Percentiles rank a stretch among this genome's conserved stretches.
These are phyloP conservation scores for Anhinga rufa DNA, from an alignment of 2,113 vertebrate genomes.

Conservation along the genomic window DNA sequence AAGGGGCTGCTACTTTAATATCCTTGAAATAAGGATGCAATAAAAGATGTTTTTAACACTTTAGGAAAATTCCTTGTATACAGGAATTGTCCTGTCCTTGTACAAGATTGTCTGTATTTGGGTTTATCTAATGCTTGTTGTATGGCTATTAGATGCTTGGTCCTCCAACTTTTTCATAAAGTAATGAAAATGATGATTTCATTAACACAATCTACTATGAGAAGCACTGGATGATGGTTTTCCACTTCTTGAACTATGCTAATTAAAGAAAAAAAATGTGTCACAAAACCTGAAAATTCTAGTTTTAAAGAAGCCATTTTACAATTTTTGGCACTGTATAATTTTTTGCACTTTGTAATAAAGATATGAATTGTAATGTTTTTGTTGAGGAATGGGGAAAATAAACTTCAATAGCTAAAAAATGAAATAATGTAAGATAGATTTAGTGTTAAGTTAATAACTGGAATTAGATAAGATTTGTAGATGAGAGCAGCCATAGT, in stretches of 20 bases:
- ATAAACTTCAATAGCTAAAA: conserved; percentile 13
- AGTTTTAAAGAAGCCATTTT: neutral
- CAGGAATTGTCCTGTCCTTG: neutral
- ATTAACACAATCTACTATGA: neutral
- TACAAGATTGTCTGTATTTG: neutral
- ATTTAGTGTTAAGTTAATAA: conserved; percentile 31
- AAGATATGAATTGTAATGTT: conserved; percentile 39
- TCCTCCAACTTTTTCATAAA: neutral
- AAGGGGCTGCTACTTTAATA: neutral
- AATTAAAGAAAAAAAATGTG: neutral
- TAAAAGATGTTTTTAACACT: neutral
- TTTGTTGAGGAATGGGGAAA: neutral
- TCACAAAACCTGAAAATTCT: neutral
- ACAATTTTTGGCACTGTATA: neutral
- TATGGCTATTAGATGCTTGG: neutral
- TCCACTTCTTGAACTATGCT: neutral
- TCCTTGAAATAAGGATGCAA: neutral
- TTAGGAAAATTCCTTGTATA: neutral
- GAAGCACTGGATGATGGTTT: neutral
- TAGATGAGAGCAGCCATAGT: neutral
- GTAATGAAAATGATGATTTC: neutral
- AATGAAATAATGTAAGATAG: conserved; percentile 40
- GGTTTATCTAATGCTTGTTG: neutral
- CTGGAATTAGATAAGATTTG: conserved; percentile 42
- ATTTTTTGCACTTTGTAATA: conserved; percentile 2